These are phyloP conservation scores for Coreoperca whiteheadi DNA, from an alignment of 2,113 vertebrate genomes.

Conservation along the genomic window DNA sequence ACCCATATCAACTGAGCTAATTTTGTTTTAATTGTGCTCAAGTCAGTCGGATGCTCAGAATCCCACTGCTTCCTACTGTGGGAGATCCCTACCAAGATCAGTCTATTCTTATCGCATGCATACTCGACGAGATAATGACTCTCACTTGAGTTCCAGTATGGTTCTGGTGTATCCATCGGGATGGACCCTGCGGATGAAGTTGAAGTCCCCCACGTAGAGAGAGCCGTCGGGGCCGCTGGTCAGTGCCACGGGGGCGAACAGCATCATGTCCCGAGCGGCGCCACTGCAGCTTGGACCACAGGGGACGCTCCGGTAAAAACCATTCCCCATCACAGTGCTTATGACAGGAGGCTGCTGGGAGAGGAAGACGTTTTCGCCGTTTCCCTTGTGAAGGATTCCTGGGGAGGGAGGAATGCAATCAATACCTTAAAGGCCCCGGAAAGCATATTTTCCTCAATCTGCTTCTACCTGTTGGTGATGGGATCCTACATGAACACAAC, in stretches of 20 bases:
- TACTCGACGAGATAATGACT: neutral
- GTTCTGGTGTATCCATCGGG: slow-evolving; percentile 92
- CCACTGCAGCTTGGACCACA: slow-evolving; percentile 91
- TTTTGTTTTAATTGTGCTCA: slow-evolving; percentile 49
- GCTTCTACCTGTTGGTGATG: neutral
- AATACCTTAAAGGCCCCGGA: slow-evolving; percentile 10
- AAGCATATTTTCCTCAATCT: slow-evolving; percentile 8
- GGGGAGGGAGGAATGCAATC: slow-evolving; percentile 33
- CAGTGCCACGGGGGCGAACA: slow-evolving; percentile 95
- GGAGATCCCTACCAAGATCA: slow-evolving; percentile 32
- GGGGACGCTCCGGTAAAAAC: slow-evolving; percentile 89
- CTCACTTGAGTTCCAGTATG: slow-evolving; percentile 96
- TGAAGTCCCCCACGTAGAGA: slow-evolving; percentile 96
- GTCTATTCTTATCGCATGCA: neutral
- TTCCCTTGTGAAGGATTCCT: slow-evolving; percentile 99
- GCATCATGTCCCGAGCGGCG: slow-evolving; percentile 90
- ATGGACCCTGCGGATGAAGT: slow-evolving; percentile 93
- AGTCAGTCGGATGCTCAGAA: slow-evolving; percentile 34
- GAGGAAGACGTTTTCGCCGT: slow-evolving; percentile 97
- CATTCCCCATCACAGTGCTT: slow-evolving; percentile 95
- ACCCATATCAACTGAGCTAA: slow-evolving; percentile 49
- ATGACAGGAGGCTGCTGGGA: slow-evolving; percentile 97
- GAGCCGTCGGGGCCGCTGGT: slow-evolving; percentile 94
- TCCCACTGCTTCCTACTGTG: slow-evolving; percentile 26
- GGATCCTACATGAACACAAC: neutral